Evolutionary conservation across 2,797 vertebrate species (phyloP).

Genomic region (Mormyrops attenuatus): DNA sequence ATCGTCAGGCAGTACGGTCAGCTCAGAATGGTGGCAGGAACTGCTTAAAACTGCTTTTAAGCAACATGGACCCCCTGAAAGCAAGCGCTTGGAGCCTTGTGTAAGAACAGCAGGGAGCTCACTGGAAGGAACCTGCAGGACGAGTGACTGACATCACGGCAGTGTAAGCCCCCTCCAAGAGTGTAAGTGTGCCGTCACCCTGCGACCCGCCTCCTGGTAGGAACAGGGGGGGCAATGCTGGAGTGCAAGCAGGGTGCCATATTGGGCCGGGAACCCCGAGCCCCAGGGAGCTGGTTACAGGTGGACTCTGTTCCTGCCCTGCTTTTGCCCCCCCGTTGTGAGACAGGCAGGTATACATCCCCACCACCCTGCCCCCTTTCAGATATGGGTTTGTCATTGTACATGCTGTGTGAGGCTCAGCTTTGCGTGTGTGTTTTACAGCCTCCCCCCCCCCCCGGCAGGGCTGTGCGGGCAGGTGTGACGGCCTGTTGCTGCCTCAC

Average conservation of each 20-base stretch:
- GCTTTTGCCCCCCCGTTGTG: not conserved
- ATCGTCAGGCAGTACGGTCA: not conserved
- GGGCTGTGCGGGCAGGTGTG: not conserved
- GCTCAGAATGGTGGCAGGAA: not conserved
- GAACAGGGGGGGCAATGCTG: not conserved
- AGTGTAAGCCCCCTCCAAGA: not conserved
- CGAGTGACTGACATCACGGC: not conserved
- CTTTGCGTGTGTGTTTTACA: not conserved
- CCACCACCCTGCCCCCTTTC: not conserved
- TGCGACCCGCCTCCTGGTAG: not conserved
- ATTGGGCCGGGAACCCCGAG: not conserved
- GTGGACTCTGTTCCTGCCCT: not conserved
- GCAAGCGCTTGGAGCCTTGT: not conserved
- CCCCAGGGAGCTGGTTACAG: not conserved
- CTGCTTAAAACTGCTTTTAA: too few species aligned
- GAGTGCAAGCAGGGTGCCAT: not conserved
- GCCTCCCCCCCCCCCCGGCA: not conserved
- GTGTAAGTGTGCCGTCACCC: not conserved
- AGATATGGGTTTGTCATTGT: not conserved
- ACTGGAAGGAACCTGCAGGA: not conserved
- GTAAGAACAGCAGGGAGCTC: not conserved
- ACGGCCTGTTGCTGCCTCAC: slow-evolving; percentile 15
- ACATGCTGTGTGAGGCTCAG: not conserved
- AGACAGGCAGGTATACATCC: not conserved
- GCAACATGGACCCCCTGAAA: not conserved